Base-by-base conservation (phyloP, 2,888 invertebrate genomes). In the Tyria jacobaeae region DNA sequence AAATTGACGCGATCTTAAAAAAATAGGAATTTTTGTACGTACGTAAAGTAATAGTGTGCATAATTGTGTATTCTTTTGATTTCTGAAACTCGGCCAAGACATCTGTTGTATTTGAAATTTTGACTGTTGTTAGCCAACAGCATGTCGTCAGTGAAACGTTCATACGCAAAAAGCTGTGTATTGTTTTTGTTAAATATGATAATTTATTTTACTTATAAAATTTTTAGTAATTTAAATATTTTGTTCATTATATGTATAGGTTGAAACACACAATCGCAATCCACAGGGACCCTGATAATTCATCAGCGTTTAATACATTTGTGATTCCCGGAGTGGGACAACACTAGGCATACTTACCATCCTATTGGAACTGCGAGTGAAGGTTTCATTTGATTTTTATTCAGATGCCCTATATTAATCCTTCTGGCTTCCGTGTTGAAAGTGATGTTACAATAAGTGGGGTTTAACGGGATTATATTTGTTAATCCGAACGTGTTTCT, bases 381-480 rank as follows among this genome's bases (percentile, higher is more conserved):
- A 60, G 60, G 48, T 44, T 64, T 62, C 65, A 56, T 66, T 74
- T 74, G 74, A 52, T 64, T 71, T 70, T 62, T 21, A 59, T 65
- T 66, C 57, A 10, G 51, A 53, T 62, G 67, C 44, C 34, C 54
- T 44, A 34, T 62, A 35, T 53, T 62, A 34, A 57, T 47, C 24
- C 35, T 17, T 1, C 34, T 21, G 25, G 15, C 41, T 25, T 34
- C 27, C 34, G 27, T 21, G 35, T 51, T 39, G 50, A n/a, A n/a
- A 12, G 31, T 51, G 57, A 31, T 34, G 50, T 52, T 52, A 44
- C 35, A 21, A 63, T 62, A 62, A 64, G 27, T 12, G 41, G 12
- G 24, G 31, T 44, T n/a, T n/a, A 44, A 17, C 41, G 2, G 21
- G 3, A 21, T 44, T 21, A 21, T 10, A 44, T 17, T 17, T 2